Percentiles rank a stretch among this genome's conserved stretches.
Evolutionary conservation across 2,797 vertebrate species (phyloP).

Genomic region (Schizopygopsis pylzovi): DNA sequence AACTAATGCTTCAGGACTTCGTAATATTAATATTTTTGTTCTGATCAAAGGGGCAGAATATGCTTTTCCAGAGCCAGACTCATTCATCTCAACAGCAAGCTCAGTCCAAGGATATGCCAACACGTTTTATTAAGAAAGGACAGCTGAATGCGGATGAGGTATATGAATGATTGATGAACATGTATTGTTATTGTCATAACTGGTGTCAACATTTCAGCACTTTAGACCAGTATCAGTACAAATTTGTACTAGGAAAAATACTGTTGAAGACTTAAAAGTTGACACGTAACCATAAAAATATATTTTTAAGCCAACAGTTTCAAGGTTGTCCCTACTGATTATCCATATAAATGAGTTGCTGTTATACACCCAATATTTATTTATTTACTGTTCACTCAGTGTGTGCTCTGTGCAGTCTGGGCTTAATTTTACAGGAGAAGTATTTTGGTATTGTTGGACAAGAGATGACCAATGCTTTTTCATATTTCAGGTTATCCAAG

Average conservation of each 20-base stretch:
- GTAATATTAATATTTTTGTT: background rate
- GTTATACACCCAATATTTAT: no score
- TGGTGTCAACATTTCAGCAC: background rate
- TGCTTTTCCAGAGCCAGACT: conserved; percentile 97
- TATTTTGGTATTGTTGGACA: no score
- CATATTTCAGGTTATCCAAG: no score
- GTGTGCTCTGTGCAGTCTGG: no score
- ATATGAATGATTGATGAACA: conserved; percentile 69
- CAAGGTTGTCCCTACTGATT: no score
- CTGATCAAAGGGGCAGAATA: conserved; percentile 87
- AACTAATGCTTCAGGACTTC: background rate
- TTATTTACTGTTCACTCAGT: no score
- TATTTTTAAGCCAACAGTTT: no score
- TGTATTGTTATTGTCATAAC: background rate
- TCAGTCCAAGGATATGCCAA: conserved; percentile 97
- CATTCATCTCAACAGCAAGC: conserved; percentile 92
- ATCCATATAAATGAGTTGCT: no score
- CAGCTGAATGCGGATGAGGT: conserved; percentile 98
- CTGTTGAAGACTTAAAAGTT: background rate
- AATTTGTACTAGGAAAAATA: background rate
- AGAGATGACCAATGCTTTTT: no score
- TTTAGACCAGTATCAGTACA: background rate
- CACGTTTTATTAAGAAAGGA: conserved; percentile 98
- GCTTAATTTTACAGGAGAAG: no score
- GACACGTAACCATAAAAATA: no score